Conservation (phyloP, 1,140 invertebrate genomes). For the Triops cancriformis region DNA sequence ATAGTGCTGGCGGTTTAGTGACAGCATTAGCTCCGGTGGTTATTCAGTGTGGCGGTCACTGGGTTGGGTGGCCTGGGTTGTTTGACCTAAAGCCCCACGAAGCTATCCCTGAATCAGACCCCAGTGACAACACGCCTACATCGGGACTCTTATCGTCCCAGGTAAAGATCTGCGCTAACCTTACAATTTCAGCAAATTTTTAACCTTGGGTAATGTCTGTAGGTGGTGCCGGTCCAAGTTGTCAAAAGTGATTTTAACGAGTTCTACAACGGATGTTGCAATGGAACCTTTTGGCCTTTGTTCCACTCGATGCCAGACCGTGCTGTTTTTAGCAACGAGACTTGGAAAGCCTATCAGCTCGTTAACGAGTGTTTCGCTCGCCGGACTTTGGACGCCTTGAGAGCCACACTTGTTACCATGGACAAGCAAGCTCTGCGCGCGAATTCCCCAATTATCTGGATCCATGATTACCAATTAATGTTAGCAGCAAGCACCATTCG, state of each 20-base stretch:
- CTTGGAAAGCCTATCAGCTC: conserved; percentile 38
- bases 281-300: conserved; percentile 41
- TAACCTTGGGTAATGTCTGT: conserved; percentile 18
- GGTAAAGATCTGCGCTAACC: conserved; percentile 27
- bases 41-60: conserved; percentile 38
- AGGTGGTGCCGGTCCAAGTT: conserved; percentile 38
- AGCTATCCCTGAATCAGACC: conserved; percentile 38
- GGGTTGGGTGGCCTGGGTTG: conserved; percentile 43
- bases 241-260: conserved; percentile 35
- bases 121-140: conserved; percentile 37
- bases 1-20: conserved; percentile 41
- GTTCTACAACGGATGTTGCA: conserved; percentile 43
- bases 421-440: conserved; percentile 33
- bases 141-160: conserved; percentile 39
- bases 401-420: conserved; percentile 33
- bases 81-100: conserved; percentile 31
- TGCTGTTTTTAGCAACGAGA: conserved; percentile 37
- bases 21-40: conserved; percentile 42
- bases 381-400: conserved; percentile 36
- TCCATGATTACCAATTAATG: conserved; percentile 45
- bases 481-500: conserved; percentile 39
- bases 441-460: conserved; percentile 41
- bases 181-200: not conserved
- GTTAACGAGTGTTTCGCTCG: conserved; percentile 40
- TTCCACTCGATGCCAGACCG: conserved; percentile 42